Percentiles rank a stretch among this genome's conserved stretches.
These are phyloP conservation scores for Larimichthys polyactis DNA, from an alignment of 2,113 vertebrate species.

Conservation along the genomic window DNA sequence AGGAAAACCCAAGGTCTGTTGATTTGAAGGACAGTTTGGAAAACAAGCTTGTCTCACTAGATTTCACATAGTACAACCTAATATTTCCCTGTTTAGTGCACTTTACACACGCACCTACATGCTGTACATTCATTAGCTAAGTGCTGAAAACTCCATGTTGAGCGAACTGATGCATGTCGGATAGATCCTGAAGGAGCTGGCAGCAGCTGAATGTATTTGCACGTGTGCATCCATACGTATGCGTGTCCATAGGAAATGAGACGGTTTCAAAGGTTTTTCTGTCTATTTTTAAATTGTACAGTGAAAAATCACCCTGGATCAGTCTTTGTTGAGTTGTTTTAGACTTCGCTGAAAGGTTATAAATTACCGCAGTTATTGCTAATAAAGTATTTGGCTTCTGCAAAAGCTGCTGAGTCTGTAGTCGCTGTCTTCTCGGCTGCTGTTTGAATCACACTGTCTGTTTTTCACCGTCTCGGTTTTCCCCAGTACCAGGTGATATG, in stretches of 20 bases:
- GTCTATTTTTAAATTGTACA: background rate
- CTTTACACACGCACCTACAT: background rate
- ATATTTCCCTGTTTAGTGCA: background rate
- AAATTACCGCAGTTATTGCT: conserved; percentile 17
- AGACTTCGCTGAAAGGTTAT: conserved; percentile 26
- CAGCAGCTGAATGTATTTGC: background rate
- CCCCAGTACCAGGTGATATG: background rate
- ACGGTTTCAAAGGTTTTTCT: background rate
- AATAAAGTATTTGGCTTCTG: conserved; percentile 13
- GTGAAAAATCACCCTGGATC: background rate
- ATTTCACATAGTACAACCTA: background rate
- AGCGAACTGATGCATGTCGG: background rate
- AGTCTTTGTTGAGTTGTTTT: background rate
- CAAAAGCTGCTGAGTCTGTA: conserved; percentile 8
- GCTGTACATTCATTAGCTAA: background rate
- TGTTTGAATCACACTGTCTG: conserved; percentile 2
- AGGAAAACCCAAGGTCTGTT: conserved; percentile 10
- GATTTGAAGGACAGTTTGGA: conserved; percentile 3
- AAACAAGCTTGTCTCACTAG: background rate
- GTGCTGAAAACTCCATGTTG: background rate
- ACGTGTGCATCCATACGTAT: background rate
- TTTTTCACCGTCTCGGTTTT: background rate
- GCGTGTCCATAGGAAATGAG: background rate
- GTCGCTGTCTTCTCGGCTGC: background rate
- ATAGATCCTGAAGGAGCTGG: background rate